Conservation (phyloP, 2,113 vertebrate species). For the Gopherus evgoodei region DNA sequence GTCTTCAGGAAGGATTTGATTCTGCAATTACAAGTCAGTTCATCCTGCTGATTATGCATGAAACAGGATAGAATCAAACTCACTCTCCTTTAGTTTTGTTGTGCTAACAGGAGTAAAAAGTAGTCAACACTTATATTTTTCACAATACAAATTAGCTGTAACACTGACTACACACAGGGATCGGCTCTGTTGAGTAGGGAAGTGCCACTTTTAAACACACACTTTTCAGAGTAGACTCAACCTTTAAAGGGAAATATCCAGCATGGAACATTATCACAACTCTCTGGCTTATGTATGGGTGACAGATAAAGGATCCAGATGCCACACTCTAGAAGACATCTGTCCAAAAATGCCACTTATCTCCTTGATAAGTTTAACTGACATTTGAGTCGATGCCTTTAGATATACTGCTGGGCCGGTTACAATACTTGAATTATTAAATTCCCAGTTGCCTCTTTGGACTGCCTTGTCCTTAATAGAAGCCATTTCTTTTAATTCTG, state of each 20-base stretch:
- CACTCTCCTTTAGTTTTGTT: neutral
- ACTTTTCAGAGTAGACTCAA: neutral
- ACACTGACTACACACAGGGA: neutral
- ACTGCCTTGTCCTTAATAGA: slow-evolving; percentile 57
- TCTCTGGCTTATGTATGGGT: neutral
- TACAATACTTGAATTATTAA: slow-evolving; percentile 61
- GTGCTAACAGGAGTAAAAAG: neutral
- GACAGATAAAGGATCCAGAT: neutral
- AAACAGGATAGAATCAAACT: neutral
- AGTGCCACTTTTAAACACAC: neutral
- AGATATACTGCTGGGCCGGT: slow-evolving; percentile 14
- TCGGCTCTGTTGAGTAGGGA: neutral
- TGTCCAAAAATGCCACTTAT: neutral
- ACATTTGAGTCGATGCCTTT: slow-evolving; percentile 48
- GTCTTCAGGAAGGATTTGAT: neutral
- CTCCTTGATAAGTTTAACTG: slow-evolving; percentile 7
- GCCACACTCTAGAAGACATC: neutral
- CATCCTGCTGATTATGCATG: fast-evolving
- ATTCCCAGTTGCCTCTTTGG: slow-evolving; percentile 25
- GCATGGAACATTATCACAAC: neutral
- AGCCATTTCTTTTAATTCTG: slow-evolving; percentile 67
- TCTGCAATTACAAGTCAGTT: neutral
- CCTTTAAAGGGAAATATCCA: neutral
- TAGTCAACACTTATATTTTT: neutral
- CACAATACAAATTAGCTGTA: neutral